Base-by-base conservation (phyloP, 2,797 vertebrate genomes). In the Pithecia hirsuta region DNA sequence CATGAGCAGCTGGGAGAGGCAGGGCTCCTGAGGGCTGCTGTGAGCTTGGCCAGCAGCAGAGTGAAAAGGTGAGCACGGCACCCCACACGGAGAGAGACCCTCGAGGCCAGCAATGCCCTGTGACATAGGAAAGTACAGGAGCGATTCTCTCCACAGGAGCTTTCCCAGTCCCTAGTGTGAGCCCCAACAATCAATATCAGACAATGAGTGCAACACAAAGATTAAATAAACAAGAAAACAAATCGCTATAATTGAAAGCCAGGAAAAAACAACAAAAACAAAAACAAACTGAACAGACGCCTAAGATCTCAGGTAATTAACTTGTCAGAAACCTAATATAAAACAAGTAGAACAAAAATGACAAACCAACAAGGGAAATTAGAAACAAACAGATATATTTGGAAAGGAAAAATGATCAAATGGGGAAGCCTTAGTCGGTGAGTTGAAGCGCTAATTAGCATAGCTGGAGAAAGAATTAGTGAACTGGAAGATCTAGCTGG, bases 21-120 rank as follows among this genome's bases (percentile, higher is more conserved):
- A 28, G 61, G 67, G 48, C 24, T 26, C 48, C 36, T 1, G 48
- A 67, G 46, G 85, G 14, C 79, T 67, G 28, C 8, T 6, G 74
- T 17, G 11, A 76, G 91, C 41, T 0, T 1, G 3, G 46, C 33
- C 14, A 19, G 28, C 24, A 46, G 46, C 52, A 59, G 30, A 1
- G 15, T 50, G 4, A 3, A 39, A 17, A 59, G 39, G 87, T 13
- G 72, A 36, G 17, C 24, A 46, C 5, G 24, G 36, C 4, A 3
- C 20, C 44, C 55, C 9, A 1, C 6, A 3, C 75, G 12, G 36
- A 55, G 9, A 1, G 1, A 2, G 33, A 8, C 33, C 52, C n/a
- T 28, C 33, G 4, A 2, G 57, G 10, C 33, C 11, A 41, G 75
- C 4, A 2, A 61, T 0, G 30, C n/a, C 82, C 88, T 39, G 13